Evolutionary conservation across 2,888 invertebrate genomes (phyloP), one percentile per base, ranked within the genome.

Genomic region (Tinea pellionella): DNA sequence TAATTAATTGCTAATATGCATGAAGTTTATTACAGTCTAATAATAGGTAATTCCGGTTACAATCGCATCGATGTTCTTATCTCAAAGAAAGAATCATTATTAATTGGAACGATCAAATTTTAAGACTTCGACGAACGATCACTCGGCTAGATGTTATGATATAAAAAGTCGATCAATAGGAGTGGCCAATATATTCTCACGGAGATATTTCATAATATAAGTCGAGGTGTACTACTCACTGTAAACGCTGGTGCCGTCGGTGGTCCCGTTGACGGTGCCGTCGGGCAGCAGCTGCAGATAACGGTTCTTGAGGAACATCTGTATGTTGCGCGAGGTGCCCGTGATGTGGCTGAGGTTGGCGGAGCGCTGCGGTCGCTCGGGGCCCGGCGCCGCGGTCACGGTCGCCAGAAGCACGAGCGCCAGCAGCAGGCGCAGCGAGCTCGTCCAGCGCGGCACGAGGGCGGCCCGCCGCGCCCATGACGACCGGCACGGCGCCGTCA

Each of bases 241-340:
- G 90, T 93, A 93, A 88, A 92, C 92, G 88, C 93, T 94, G 78
- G 89, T 90, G 86, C 92, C 92, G 79, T 94, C 92, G 75, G 89
- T 90, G 76, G 94, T 94, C 69, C 95, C 94, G 88, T 94, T 94
- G 82, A 95, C 94, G 70, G 92, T 92, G 79, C 95, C 95, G 88
- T 94, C 94, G 68, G 93, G 93, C 84, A 94, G 86, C 71, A 95
- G 89, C 88, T 95, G 95, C 67, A 95, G 90, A 78, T 93, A 92
- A 69, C 92, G 90, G 88, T 94, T 93, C 88, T 93, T 94, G 83
- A 95, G 92, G 89, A 92, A 94, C 90, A 95, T 90, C 87, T 93
- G 93, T 73, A 95, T 94, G 76, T 93, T 94, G 70, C 94, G 89
- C 65, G 92, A 90, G 63, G 93, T 91, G 77, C 94, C 94, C 69